Base-by-base conservation (phyloP, 2,797 vertebrate genomes). In the Enteromius afrohamiltoni region DNA sequence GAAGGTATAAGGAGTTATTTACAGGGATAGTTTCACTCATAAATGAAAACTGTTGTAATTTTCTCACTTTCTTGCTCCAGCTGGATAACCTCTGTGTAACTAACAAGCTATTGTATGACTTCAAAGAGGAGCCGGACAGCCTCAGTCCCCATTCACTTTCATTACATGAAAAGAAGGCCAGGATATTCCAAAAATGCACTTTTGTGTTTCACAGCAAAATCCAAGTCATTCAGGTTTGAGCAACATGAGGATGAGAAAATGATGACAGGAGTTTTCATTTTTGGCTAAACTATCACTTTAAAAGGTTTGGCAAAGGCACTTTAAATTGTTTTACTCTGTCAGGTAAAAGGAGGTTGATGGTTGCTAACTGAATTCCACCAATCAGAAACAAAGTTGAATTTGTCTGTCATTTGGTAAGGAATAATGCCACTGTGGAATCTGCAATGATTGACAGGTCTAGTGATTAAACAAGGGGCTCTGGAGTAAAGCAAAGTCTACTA, bases 371-470 rank as follows among this genome's bases (percentile, higher is more conserved):
- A 89, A 80, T 80, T 80, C 53, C 17, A 14, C 70, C 80, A 85
- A 85, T 84, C 85, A 82, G 85, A 87, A 92, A 85, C 88, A 90
- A 86, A 92, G 92, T 90, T 88, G 91, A 89, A 88, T 90, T 92
- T 91, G 90, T 87, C 90, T 89, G 89, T 91, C 90, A 93, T 92
- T 93, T 94, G 92, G 94, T 93, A 92, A 92, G 90, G 91, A 73
- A 85, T 86, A 47, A 69, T 87, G 86, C 75, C 88, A 85, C 79
- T 85, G 68, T 74, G 88, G 88, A 89, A 87, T 87, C 88, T 82
- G 55, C 21, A 23, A 37, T 86, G 83, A 81, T 68, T 75, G 82
- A 78, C 82, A 79, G 37, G 23, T 67, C 65, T 58, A 80, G 60
- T 86, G 83, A 86, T 86, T 82, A 86, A 87, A 86, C 82, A 71